Base-by-base conservation (phyloP, 92 coral and sea anemone species). In the Palythoa heliodiscus region DNA sequence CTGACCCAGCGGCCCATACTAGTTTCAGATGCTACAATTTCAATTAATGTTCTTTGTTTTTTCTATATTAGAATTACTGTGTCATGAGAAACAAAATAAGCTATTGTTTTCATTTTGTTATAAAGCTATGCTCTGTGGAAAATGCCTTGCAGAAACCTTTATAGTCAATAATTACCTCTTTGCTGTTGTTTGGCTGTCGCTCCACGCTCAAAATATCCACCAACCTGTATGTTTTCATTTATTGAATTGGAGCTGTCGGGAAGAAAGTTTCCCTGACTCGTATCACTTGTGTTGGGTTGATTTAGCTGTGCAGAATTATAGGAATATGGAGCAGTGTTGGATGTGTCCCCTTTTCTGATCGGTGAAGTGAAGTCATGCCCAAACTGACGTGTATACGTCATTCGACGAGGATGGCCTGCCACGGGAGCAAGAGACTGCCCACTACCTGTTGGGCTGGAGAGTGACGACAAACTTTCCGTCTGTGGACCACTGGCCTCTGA, bases 381-480 rank as follows among this genome's bases (percentile, higher is more conserved):
- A 14, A 76, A 76, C 52, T 76, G 82, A 24, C 82, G 82, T 13
- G 82, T 55, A 66, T 76, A 76, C 13, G 1, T 11, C 82, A 76
- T 35, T 15, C 82, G 82, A 25, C 82, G 82, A 5, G 70, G 38
- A 76, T 4, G 2, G 0, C 29, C 29, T 14, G 40, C 7, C 24
- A 22, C 64, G 0, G 3, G 13, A 11, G 14, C 14, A 5, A 6
- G 37, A 1, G 82, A 19, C 67, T 23, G 69, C 67, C 13, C 50
- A 47, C 25, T 3, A 15, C 4, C 16, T 15, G 52, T 29, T 11
- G 82, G 82, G 82, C 29, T 76, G 47, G 47, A 10, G 29, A 52
- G 25, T 3, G 43, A n/a, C 13, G 69, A 23, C 29, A 52, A 0
- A 11, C 82, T 55, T 29, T 76, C 82, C 35, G 17, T 8, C 47